Evolutionary conservation across 2,113 vertebrate species (phyloP).

Genomic region (Chaetodon trifascialis): DNA sequence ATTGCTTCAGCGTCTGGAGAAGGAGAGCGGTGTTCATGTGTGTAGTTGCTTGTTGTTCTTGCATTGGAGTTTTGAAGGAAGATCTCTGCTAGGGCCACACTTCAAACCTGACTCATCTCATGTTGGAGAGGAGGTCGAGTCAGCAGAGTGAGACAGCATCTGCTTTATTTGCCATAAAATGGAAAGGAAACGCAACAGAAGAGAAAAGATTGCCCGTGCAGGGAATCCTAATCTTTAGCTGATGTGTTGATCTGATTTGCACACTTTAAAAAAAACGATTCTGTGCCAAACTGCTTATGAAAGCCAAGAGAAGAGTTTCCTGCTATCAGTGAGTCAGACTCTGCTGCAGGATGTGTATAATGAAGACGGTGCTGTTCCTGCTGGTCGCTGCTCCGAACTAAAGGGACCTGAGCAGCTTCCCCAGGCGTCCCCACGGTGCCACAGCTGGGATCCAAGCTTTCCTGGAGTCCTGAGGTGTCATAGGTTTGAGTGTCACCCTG

Average conservation of each 20-base stretch:
- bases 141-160: constrained; percentile 1
- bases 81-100: constrained; percentile 62
- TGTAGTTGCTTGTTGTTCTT: constrained; percentile 55
- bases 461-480: not conserved
- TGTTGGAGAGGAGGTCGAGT: constrained; percentile 39
- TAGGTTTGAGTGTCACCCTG: constrained; percentile 27
- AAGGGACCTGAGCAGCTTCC: not conserved
- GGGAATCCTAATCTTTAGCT: constrained; percentile 39
- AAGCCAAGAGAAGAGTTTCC: constrained; percentile 31
- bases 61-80: constrained; percentile 57
- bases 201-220: constrained; percentile 41
- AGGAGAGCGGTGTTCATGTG: constrained; percentile 60
- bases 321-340: constrained; percentile 25
- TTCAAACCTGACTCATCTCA: constrained; percentile 25
- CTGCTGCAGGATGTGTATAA: constrained; percentile 52
- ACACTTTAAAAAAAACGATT: constrained; percentile 31
- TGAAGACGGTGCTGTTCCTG: not conserved
- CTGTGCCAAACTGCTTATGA: constrained; percentile 48
- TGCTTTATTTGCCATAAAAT: constrained; percentile 50
- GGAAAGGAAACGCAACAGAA: constrained; percentile 59
- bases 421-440: not conserved
- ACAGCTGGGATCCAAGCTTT: not conserved
- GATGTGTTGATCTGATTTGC: constrained; percentile 49
- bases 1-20: constrained; percentile 34
- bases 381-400: constrained; percentile 12